A percentile compares a stretch with the other conserved stretches of the same genome.
phyloP scores from a whole-genome alignment of 2,797 vertebrate genomes.

The Dromococcyx pavoninus region DNA sequence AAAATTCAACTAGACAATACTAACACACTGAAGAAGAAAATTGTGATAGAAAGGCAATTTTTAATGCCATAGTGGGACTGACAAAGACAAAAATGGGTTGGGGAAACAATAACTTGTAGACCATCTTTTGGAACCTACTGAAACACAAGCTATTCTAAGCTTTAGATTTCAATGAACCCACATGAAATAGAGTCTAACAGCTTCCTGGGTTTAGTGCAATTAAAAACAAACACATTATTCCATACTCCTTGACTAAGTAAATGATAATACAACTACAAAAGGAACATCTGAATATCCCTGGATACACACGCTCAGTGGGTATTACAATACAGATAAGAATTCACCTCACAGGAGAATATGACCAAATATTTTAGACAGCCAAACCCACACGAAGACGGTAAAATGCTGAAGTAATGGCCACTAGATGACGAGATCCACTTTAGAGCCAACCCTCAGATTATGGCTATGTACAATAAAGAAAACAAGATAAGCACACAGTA shows the following conservation, averaged over 20 bases:
- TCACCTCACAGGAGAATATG: neutral
- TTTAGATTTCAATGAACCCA: neutral
- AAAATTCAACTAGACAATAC: neutral
- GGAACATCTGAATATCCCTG: neutral
- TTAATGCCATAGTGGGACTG: neutral
- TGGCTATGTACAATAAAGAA: accelerated
- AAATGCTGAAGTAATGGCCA: neutral
- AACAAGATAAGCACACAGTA: neutral
- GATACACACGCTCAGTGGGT: neutral
- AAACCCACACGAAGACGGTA: accelerated
- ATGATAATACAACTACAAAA: neutral
- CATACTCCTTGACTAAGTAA: neutral
- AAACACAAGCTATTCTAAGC: slow-evolving; percentile 8
- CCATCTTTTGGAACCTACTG: neutral
- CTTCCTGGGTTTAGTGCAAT: neutral
- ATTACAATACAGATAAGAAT: neutral
- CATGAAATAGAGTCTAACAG: neutral
- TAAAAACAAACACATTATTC: neutral
- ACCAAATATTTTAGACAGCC: neutral
- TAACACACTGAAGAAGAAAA: neutral
- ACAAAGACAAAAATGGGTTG: neutral
- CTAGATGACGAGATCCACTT: neutral
- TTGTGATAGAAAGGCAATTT: neutral
- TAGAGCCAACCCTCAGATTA: neutral
- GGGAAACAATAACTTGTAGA: neutral